phyloP scores from a whole-genome alignment of 2,113 vertebrate species.

The Podarcis cretensis region DNA sequence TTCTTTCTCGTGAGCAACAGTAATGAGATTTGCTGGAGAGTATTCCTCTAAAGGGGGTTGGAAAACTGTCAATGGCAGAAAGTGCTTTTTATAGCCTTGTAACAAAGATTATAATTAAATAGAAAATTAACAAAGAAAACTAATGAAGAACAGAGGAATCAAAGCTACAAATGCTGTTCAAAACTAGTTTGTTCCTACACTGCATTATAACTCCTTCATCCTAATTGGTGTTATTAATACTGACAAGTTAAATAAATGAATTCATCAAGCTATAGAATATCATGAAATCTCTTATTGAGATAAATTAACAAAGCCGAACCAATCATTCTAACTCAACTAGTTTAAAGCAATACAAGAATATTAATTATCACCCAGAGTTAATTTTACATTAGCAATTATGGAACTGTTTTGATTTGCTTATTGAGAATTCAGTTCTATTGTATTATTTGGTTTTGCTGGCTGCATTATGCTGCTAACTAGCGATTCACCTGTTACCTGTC shows the following conservation, averaged over 20 bases:
- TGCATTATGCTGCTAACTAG: not conserved
- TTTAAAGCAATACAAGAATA: constrained; percentile 69
- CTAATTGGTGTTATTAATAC: constrained; percentile 78
- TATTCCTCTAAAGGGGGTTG: not conserved
- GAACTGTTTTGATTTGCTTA: not conserved
- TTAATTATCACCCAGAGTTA: constrained; percentile 67
- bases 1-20: not conserved
- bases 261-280: constrained; percentile 79
- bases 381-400: constrained; percentile 49
- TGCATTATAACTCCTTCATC: constrained; percentile 70
- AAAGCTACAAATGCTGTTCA: constrained; percentile 56
- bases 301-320: constrained; percentile 78
- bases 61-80: not conserved
- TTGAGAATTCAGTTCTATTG: constrained; percentile 23
- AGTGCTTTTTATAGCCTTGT: constrained; percentile 28
- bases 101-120: constrained; percentile 41
- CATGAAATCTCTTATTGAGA: constrained; percentile 78
- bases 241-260: constrained; percentile 83
- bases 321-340: constrained; percentile 72
- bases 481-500: not conserved
- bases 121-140: constrained; percentile 52
- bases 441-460: not conserved
- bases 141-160: constrained; percentile 56
- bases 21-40: not conserved
- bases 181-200: constrained; percentile 48